Conservation (phyloP, 1,140 invertebrate species). For the Drosophila kepulauana region DNA sequence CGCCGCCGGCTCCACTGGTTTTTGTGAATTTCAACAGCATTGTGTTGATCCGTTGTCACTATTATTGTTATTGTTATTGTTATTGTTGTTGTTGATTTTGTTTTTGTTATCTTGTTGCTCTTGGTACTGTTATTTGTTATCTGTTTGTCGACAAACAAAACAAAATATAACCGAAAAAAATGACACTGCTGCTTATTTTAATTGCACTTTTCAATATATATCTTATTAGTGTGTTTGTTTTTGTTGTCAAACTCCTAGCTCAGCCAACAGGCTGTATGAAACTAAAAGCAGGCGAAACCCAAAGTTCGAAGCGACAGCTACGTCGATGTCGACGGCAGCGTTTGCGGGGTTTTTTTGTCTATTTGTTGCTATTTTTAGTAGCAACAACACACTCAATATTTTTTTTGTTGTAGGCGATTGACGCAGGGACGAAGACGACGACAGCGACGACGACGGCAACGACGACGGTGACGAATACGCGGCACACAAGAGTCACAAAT, state of each 20-base stretch:
- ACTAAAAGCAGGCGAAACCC: constrained; percentile 24
- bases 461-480: neutral
- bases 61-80: constrained; percentile 23
- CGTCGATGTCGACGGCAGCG: neutral
- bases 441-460: constrained; percentile 4
- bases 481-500: constrained; percentile 2
- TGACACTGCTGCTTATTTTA: constrained; percentile 2
- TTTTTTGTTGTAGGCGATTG: constrained; percentile 14
- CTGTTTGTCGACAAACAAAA: constrained; percentile 16
- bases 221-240: neutral
- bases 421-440: constrained; percentile 30
- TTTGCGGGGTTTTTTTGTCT: constrained; percentile 35
- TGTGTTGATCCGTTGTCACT: constrained; percentile 37
- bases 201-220: constrained; percentile 20
- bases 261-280: constrained; percentile 26
- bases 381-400: constrained; percentile 43
- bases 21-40: constrained; percentile 65
- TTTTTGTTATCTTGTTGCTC: constrained; percentile 12
- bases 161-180: constrained; percentile 26
- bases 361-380: constrained; percentile 76
- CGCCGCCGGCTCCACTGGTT: constrained; percentile 67
- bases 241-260: constrained; percentile 10
- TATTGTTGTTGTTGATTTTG: neutral
- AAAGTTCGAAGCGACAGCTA: constrained; percentile 1
- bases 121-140: constrained; percentile 29